A percentile compares a stretch with the other conserved stretches of the same genome.
Evolutionary conservation across 2,888 invertebrate species (phyloP).

Genomic region (Eupithecia abbreviata): DNA sequence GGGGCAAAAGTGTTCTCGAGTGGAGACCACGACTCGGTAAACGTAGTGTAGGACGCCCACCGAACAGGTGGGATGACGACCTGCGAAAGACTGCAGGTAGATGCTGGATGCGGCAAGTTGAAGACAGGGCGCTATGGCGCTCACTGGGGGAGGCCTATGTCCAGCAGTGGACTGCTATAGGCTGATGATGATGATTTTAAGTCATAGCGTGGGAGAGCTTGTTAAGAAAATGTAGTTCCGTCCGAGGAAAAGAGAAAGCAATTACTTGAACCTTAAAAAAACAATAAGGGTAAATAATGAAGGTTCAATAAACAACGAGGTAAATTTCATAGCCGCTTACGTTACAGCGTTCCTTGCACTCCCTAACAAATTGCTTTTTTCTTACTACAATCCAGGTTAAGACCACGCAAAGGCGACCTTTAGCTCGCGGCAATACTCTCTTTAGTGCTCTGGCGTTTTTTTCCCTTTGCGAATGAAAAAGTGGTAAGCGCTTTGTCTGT

Average conservation of each 20-base stretch:
- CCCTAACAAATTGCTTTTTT: conserved; percentile 62
- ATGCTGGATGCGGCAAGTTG: too few relatives aligned
- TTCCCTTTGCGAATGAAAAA: conserved; percentile 53
- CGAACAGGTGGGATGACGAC: too few relatives aligned
- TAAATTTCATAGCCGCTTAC: conserved; percentile 16
- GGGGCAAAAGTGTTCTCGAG: too few relatives aligned
- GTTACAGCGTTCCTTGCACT: conserved; percentile 15
- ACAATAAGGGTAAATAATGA: background rate
- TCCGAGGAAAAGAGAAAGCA: too few relatives aligned
- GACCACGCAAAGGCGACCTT: conserved; percentile 68
- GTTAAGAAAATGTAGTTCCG: background rate
- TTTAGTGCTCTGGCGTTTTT: conserved; percentile 54
- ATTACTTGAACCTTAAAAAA: background rate
- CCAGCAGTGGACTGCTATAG: too few relatives aligned
- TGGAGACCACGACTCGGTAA: too few relatives aligned
- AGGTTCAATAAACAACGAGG: background rate
- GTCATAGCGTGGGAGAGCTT: too few relatives aligned
- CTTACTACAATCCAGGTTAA: conserved; percentile 46
- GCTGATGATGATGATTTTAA: too few relatives aligned
- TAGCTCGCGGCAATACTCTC: conserved; percentile 63
- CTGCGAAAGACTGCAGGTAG: too few relatives aligned
- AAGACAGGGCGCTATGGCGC: too few relatives aligned
- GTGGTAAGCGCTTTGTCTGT: conserved; percentile 39
- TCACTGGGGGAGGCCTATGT: too few relatives aligned
- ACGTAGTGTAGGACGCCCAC: too few relatives aligned